phyloP scores from a whole-genome alignment of 2,888 invertebrate genomes.

The Eupeodes luniger region DNA sequence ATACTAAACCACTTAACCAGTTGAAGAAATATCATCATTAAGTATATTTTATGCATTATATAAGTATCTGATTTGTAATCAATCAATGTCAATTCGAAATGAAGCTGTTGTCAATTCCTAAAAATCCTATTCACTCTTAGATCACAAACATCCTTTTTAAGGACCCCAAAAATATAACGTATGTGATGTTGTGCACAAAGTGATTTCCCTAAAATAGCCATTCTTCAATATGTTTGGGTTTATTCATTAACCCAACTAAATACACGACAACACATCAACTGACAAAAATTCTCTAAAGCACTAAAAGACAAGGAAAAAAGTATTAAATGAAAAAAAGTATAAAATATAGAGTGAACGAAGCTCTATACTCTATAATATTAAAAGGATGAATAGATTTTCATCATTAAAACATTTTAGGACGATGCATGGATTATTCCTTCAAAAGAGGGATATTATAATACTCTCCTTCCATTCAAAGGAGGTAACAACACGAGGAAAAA shows the following conservation, averaged over 20 bases:
- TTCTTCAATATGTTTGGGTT: slow-evolving; percentile 62
- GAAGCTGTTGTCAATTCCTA: slow-evolving; percentile 58
- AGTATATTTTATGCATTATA: slow-evolving; percentile 63
- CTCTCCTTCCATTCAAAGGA: slow-evolving; percentile 6
- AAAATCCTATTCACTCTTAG: background rate
- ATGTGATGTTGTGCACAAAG: slow-evolving; percentile 49
- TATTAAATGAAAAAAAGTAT: background rate
- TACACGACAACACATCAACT: slow-evolving; percentile 27
- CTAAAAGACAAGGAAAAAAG: slow-evolving; percentile 4
- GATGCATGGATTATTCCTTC: slow-evolving; percentile 60
- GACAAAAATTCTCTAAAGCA: slow-evolving; percentile 7
- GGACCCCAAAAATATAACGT: slow-evolving; percentile 19
- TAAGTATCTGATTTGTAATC: slow-evolving; percentile 62
- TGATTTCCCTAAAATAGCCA: slow-evolving; percentile 74
- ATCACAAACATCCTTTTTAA: background rate
- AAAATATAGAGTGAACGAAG: slow-evolving; percentile 2
- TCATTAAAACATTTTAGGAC: slow-evolving; percentile 53
- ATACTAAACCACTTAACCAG: background rate
- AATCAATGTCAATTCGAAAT: slow-evolving; percentile 70
- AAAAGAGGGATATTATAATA: slow-evolving; percentile 44
- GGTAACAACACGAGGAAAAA: background rate
- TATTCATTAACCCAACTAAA: slow-evolving; percentile 66
- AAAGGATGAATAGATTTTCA: slow-evolving; percentile 72
- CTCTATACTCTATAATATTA: slow-evolving; percentile 42
- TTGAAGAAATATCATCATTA: background rate